phyloP scores from a whole-genome alignment of 2,797 vertebrate species.

The Enteromius mattozi region DNA sequence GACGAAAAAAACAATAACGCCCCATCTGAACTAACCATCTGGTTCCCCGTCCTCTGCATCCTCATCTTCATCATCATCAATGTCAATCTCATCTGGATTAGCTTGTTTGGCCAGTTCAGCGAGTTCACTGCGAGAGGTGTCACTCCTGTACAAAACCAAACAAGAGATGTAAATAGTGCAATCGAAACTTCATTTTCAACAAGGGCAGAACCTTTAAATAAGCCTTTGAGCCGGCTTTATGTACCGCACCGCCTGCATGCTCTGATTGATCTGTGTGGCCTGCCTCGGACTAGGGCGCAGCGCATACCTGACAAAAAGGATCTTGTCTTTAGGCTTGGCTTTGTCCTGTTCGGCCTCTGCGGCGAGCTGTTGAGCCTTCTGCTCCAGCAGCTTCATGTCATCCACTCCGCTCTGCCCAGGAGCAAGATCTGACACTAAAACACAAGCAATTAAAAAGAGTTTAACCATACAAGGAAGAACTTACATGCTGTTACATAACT shows the following conservation, averaged over 20 bases:
- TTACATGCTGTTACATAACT: background rate
- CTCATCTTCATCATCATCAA: conserved; percentile 82
- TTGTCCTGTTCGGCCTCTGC: conserved; percentile 88
- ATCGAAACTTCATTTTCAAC: conserved; percentile 25
- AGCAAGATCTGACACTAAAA: conserved; percentile 87
- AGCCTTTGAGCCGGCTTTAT: background rate
- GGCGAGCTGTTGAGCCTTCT: conserved; percentile 88
- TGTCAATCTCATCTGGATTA: conserved; percentile 93
- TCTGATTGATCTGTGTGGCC: background rate
- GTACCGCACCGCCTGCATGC: background rate
- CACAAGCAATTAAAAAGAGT: background rate
- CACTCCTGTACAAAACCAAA: conserved; percentile 79
- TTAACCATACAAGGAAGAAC: background rate
- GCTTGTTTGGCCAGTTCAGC: conserved; percentile 87
- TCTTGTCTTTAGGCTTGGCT: conserved; percentile 88
- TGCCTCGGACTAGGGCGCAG: background rate
- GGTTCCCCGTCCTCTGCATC: conserved; percentile 86
- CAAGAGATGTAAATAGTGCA: conserved; percentile 8
- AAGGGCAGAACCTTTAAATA: background rate
- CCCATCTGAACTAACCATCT: conserved; percentile 78
- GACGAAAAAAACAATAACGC: background rate
- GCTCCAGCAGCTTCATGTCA: conserved; percentile 93
- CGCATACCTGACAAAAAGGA: conserved; percentile 90
- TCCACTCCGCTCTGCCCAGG: conserved; percentile 88
- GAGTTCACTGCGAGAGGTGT: conserved; percentile 88